phyloP scores from a whole-genome alignment of 2,797 vertebrate genomes.

The Rhincodon typus region DNA sequence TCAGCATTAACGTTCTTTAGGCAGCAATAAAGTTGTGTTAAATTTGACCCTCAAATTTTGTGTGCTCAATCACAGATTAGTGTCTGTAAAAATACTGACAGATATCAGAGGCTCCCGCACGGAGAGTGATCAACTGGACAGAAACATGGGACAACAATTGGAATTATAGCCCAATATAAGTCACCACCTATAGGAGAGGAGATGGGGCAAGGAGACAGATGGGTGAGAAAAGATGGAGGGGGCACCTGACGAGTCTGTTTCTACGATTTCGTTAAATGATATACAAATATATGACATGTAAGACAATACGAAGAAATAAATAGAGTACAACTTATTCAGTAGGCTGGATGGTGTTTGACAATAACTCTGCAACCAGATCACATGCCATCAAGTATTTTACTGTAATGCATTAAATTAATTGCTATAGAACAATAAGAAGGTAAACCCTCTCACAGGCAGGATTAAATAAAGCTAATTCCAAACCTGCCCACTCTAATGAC shows the following conservation, averaged over 20 bases:
- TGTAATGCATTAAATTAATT: slow-evolving; percentile 27
- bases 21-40: background rate
- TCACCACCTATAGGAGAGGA: background rate
- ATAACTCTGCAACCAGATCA: background rate
- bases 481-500: slow-evolving; percentile 19
- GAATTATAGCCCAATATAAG: background rate
- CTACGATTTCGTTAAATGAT: background rate
- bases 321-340: background rate
- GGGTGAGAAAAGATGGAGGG: background rate
- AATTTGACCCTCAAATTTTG: background rate
- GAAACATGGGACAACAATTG: background rate
- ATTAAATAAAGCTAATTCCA: slow-evolving; percentile 19
- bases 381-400: background rate
- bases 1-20: background rate
- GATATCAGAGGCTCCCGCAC: background rate
- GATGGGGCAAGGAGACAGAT: background rate
- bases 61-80: background rate
- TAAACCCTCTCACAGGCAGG: slow-evolving; percentile 7
- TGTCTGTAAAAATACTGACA: background rate
- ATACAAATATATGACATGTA: background rate
- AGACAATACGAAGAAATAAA: background rate
- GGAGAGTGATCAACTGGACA: background rate
- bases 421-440: background rate
- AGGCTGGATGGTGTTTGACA: background rate
- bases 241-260: background rate